phyloP scores from a whole-genome alignment of 2,797 vertebrate species.

The Gouania willdenowi region DNA sequence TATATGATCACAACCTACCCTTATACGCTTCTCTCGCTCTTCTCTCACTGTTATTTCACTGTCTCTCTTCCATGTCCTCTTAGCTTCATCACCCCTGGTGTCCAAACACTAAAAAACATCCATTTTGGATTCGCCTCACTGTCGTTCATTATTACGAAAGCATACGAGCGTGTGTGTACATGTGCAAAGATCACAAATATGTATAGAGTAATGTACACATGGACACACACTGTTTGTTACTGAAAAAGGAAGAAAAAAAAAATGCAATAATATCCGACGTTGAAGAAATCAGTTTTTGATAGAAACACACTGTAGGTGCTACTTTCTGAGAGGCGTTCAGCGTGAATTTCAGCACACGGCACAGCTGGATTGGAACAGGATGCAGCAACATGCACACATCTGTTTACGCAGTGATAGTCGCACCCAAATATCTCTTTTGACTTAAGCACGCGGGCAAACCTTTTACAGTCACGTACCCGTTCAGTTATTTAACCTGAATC shows the following conservation, averaged over 20 bases:
- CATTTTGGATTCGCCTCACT: constrained; percentile 50
- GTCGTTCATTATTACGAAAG: constrained; percentile 58
- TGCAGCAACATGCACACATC: constrained; percentile 14
- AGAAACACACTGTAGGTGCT: constrained; percentile 3
- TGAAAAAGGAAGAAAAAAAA: too few relatives aligned
- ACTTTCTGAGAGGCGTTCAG: constrained; percentile 10
- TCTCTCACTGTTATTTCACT: constrained; percentile 6
- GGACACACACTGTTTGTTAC: constrained; percentile 14
- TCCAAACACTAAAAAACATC: constrained; percentile 55
- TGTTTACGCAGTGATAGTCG: constrained; percentile 8
- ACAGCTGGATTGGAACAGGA: constrained; percentile 13
- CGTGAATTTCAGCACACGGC: constrained; percentile 8
- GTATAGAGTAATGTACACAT: constrained; percentile 17
- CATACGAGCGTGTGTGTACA: constrained; percentile 13
- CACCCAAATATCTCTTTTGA: constrained; percentile 21
- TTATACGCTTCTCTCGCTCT: constrained; percentile 26
- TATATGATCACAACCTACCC: constrained; percentile 54
- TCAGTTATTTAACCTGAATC: too few relatives aligned
- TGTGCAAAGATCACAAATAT: constrained; percentile 31
- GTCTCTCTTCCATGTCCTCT: constrained; percentile 41
- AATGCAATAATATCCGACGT: too few relatives aligned
- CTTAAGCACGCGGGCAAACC: constrained; percentile 15
- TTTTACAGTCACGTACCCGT: too few relatives aligned
- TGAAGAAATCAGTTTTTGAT: constrained; percentile 11
- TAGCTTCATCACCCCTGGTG: constrained; percentile 33